Evolutionary conservation across 2,113 vertebrate genomes (phyloP), one percentile per base, ranked within the genome.

Genomic region (Otus sunia): DNA sequence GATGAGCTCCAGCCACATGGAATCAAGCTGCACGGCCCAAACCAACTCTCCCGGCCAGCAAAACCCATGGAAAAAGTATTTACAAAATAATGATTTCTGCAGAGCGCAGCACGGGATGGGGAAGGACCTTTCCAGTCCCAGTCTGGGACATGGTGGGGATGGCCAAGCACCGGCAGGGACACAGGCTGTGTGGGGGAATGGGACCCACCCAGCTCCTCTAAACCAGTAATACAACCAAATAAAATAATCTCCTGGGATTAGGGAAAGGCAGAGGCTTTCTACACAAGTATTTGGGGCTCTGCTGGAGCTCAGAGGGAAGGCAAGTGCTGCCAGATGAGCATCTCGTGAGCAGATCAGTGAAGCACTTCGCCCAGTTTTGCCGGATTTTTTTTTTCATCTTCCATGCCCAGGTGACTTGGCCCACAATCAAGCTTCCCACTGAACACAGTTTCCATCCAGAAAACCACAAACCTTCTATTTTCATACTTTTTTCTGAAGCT

Each of bases 71-170:
- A 96, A 96, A 95, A 96, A 64, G 12, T 36, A 93, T 58, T 39
- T 93, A 47, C 2, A 20, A 93, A 80, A 92, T 96, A 93, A 94
- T 45, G 88, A 86, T 36, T 93, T 95, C 94, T 96, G 88, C 96
- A 97, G 96, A 92, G 39, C 3, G 0, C 72, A 71, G 56, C 68
- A 56, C 0, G 0, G 75, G 75, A 77, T 63, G 55, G 66, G 68
- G 79, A 92, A 86, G 76, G 60, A 69, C 53, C 71, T 41, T 69
- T 79, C 50, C 63, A 90, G 58, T n/a, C 68, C 60, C 83, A 59
- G 50, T 15, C 68, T 32, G 68, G 30, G 82, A 88, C 0, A 8
- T 19, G 15, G 77, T 71, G 43, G 36, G 66, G 64, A 82, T 19
- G 39, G 76, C 39, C 85, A 71, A 91, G 41, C 32, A 58, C 49